Base-by-base conservation (phyloP, 2,797 vertebrate species). In the Cyprinella venusta region DNA sequence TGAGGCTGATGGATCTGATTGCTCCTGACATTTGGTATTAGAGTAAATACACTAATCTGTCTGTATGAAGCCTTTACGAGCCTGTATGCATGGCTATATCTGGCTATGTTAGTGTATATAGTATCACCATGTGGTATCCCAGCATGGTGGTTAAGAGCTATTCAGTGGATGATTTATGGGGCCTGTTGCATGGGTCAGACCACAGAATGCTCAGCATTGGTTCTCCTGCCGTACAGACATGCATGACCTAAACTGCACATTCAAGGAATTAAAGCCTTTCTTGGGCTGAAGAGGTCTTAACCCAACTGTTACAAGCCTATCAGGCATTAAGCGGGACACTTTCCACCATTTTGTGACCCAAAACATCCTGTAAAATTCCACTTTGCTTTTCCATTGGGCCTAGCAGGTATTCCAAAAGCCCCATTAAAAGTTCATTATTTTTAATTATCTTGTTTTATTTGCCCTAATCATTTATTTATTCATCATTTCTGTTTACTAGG, bases 61-160 rank as follows among this genome's bases (percentile, higher is more conserved):
- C 36, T 16, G 10, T 12, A 33, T 76, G 26, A 54, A 83, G 81
- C 67, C 38, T 75, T 76, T 65, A 82, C 2, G 6, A 80, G 65
- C 50, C 12, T 19, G 36, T 68, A 26, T 42, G 18, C n/a, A 79
- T 70, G 63, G 38, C 65, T 64, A 81, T 50, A 50, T 30, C 6
- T n/a, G 42, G 54, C 74, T 81, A 63, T 76, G 45, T 64, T 65
- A 75, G 50, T 18, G 74, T 70, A 80, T 74, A 83, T 76, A 83
- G 82, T 71, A 86, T 75, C 40, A 86, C 16, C 30, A 78, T 83
- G 54, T 70, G 82, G 74, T 83, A 68, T 59, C 26, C 71, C 74
- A 61, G 81, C 50, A 40, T 26, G 33, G 71, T 13, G 48, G 61
- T 76, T 63, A n/a, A 36, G 30, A 52, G 40, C 7, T 2, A 52